Percentiles rank a stretch among this genome's conserved stretches.
These are phyloP conservation scores for Bradypodion ventrale DNA, from an alignment of 2,797 vertebrate genomes.

Conservation along the genomic window DNA sequence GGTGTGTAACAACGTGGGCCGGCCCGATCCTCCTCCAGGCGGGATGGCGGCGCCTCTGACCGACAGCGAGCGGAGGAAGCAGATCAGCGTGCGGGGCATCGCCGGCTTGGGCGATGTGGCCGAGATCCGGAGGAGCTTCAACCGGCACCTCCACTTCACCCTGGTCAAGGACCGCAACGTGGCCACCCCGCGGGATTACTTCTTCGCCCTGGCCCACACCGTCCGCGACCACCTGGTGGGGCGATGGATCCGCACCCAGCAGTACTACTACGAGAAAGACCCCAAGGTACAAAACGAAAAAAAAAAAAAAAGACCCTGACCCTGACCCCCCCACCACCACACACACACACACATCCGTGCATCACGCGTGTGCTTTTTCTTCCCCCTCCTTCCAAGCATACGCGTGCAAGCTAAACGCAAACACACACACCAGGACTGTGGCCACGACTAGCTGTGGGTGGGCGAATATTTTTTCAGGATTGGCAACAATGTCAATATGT, in stretches of 20 bases:
- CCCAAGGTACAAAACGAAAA: conserved; percentile 92
- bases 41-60: conserved; percentile 17
- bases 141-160: conserved; percentile 93
- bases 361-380: too few species aligned
- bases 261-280: conserved; percentile 93
- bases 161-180: conserved; percentile 94
- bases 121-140: conserved; percentile 90
- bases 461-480: too few species aligned
- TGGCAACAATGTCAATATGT: too few species aligned
- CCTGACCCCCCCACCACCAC: too few species aligned
- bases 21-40: too few species aligned
- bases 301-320: conserved; percentile 48
- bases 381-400: too few species aligned
- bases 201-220: conserved; percentile 90
- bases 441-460: too few species aligned
- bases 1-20: too few species aligned
- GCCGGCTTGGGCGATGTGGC: conserved; percentile 90
- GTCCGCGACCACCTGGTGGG: conserved; percentile 92
- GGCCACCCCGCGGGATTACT: conserved; percentile 89
- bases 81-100: conserved; percentile 91
- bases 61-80: conserved; percentile 82
- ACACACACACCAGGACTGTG: too few species aligned
- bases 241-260: conserved; percentile 93
- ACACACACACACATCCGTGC: too few species aligned
- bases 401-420: background rate